Evolutionary conservation across 2,888 invertebrate species (phyloP), one percentile per base, ranked within the genome.

Genomic region (Polymixis flavicincta): DNA sequence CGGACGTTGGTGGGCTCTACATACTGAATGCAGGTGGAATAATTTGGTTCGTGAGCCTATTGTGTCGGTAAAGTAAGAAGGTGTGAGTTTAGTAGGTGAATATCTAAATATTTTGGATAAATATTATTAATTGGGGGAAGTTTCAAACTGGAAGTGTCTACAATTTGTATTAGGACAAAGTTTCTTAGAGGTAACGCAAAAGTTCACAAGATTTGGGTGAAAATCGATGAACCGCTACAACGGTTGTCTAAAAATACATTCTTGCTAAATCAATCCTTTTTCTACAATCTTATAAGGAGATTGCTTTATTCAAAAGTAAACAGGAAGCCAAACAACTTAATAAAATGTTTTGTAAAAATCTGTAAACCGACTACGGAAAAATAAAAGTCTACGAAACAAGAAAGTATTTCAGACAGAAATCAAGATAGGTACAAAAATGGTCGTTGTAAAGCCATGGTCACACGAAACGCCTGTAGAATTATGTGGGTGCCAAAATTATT

Each of bases 1-100:
- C 59, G 74, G 55, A 64, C 59, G 54, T 37, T 22, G 25, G 50
- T 55, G 19, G n/a, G 69, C 25, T 57, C 68, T 71, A 60, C 57
- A 79, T 73, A 63, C 64, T 78, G 69, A 74, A 82, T 63, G 55
- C 60, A 78, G 73, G 57, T 75, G n/a, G 66, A 45, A 64, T 76
- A 72, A 74, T 84, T 74, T 65, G 32, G 22, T 59, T 54, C 48
- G 54, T 14, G 50, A 64, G 19, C 13, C 70, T 57, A 37, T 83
- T 80, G 57, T 75, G n/a, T 42, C 19, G 13, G 13, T 59, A n/a
- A 65, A 68, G 54, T 57, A 55, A 84, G 71, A 68, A 66, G 22
- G 25, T 50, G 22, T 48, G 6, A 25, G 25, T n/a, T 66, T 42
- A 45, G 5, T n/a, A 32, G 11, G 48, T 50, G 22, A 25, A 2